Percentiles rank a stretch among this genome's conserved stretches.
Conservation (phyloP, 2,888 invertebrate species). For the Meandrusa payeni region DNA sequence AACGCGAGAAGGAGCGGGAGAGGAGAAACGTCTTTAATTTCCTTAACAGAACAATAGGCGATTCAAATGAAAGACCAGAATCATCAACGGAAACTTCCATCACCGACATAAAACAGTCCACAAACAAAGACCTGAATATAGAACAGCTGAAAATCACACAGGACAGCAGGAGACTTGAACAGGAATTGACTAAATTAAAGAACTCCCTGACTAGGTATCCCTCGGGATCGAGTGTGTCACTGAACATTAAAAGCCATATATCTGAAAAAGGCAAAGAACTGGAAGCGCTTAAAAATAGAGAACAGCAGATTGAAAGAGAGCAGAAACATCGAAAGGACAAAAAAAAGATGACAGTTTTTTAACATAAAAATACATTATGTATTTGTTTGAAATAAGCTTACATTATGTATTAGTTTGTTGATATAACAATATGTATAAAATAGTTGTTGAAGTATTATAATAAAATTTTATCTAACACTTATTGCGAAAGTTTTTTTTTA, state of each 20-base stretch:
- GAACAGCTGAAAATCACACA: constrained; percentile 87
- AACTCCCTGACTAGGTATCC: constrained; percentile 83
- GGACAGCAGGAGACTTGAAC: constrained; percentile 84
- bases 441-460: no score
- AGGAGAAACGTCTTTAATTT: constrained; percentile 88
- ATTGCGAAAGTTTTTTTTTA: no score
- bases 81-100: constrained; percentile 29
- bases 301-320: constrained; percentile 84
- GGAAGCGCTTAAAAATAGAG: constrained; percentile 79
- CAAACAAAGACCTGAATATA: constrained; percentile 86
- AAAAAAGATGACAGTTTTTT: constrained; percentile 89
- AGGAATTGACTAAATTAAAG: constrained; percentile 84
- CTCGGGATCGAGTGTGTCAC: constrained; percentile 81
- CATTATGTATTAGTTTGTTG: no score
- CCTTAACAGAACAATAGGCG: constrained; percentile 83
- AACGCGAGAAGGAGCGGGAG: constrained; percentile 81
- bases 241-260: constrained; percentile 82
- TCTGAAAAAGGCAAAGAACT: constrained; percentile 83
- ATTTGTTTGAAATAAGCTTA: no score
- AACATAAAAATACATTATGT: constrained; percentile 32
- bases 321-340: constrained; percentile 86
- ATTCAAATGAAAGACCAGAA: constrained; percentile 41
- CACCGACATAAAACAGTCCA: constrained; percentile 71
- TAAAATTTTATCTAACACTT: no score
- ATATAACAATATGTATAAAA: no score